phyloP scores from a whole-genome alignment of 1,140 invertebrate species.

The Drosophila ogumai region DNA sequence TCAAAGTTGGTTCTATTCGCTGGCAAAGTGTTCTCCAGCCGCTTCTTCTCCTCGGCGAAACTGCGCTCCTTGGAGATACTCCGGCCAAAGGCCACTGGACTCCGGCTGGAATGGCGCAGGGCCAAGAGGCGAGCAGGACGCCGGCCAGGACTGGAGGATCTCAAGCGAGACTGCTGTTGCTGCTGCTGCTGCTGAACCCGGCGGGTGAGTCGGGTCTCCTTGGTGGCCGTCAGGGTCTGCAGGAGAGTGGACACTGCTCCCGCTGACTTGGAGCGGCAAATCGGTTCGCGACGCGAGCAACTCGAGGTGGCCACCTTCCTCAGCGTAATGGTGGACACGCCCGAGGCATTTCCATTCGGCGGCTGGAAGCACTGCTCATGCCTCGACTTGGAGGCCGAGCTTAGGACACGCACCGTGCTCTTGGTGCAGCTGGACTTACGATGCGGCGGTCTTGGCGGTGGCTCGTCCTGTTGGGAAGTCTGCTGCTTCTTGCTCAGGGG shows the following conservation, averaged over 20 bases:
- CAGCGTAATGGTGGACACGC: conserved; percentile 62
- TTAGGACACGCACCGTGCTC: conserved; percentile 78
- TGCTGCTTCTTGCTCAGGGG: conserved; percentile 71
- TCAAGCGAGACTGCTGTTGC: conserved; percentile 62
- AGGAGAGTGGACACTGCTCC: conserved; percentile 73
- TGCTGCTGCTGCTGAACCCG: conserved; percentile 68
- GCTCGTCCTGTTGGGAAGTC: conserved; percentile 30
- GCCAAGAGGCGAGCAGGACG: conserved; percentile 54
- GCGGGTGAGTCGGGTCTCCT: conserved; percentile 59
- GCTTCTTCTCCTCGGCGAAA: conserved; percentile 84
- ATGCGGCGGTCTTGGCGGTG: conserved; percentile 69
- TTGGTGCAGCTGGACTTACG: conserved; percentile 90
- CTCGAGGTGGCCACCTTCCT: conserved; percentile 59
- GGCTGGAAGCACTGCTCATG: conserved; percentile 87
- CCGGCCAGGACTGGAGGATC: conserved; percentile 69
- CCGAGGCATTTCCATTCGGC: conserved; percentile 41
- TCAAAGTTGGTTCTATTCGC: conserved; percentile 71
- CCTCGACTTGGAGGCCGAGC: conserved; percentile 65
- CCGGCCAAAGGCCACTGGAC: conserved; percentile 82
- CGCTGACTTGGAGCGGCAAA: conserved; percentile 76
- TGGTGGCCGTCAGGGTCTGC: conserved; percentile 57
- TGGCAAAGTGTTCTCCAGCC: conserved; percentile 75
- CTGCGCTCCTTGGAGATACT: conserved; percentile 84
- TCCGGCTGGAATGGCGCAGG: conserved; percentile 75
- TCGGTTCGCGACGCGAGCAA: conserved; percentile 51